phyloP scores from a whole-genome alignment of 2,888 invertebrate species.

The Aphodius granarius region DNA sequence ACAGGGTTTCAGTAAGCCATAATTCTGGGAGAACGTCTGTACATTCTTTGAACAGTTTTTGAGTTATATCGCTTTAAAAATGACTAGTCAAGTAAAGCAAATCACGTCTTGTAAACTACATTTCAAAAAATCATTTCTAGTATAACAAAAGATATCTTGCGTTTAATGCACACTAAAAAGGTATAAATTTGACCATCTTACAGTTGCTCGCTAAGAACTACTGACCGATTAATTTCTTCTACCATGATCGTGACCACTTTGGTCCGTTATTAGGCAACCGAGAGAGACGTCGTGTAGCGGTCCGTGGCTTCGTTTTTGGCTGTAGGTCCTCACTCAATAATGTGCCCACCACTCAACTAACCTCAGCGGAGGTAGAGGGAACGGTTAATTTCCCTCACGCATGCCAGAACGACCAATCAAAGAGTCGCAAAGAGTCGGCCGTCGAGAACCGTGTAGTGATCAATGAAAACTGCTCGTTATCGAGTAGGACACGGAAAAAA shows the following conservation, averaged over 20 bases:
- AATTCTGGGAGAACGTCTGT: too few species aligned
- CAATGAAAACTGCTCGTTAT: neutral
- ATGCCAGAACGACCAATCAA: neutral
- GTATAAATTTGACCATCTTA: neutral
- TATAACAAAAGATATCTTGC: too few species aligned
- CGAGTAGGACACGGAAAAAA: neutral
- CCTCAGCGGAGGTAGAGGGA: neutral
- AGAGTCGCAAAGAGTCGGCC: neutral
- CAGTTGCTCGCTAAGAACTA: neutral
- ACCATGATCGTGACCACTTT: neutral
- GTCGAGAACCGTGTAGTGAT: neutral
- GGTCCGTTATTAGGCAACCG: neutral
- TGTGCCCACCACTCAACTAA: neutral
- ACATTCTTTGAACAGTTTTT: too few species aligned
- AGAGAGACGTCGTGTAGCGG: neutral
- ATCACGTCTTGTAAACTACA: too few species aligned
- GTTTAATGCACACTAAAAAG: too few species aligned
- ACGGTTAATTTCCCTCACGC: neutral
- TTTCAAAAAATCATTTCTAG: too few species aligned
- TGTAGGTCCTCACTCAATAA: neutral
- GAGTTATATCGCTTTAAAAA: too few species aligned
- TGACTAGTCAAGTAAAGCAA: too few species aligned
- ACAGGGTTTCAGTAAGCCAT: too few species aligned
- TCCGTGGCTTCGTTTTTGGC: neutral
- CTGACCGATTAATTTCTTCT: neutral